Conservation (phyloP, 2,888 invertebrate genomes). For the Entomobrya multifasciata region DNA sequence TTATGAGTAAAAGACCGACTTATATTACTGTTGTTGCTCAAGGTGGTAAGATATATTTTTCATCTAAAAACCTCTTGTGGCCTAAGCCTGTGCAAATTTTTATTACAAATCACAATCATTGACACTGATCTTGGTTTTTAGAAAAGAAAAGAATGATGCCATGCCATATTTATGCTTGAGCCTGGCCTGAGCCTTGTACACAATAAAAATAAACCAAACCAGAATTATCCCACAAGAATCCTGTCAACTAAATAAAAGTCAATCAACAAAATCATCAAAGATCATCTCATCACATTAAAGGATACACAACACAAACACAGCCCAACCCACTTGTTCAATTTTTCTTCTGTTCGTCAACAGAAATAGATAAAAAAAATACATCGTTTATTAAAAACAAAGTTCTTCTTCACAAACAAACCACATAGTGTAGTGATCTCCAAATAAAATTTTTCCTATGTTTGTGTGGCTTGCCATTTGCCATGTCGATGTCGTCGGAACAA, state of each 20-base stretch:
- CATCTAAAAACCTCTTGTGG: conserved; percentile 31
- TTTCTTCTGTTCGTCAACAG: conserved; percentile 21
- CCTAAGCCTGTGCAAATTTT: too few species aligned
- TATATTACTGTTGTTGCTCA: conserved; percentile 10
- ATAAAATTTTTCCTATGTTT: background rate
- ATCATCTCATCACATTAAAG: conserved; percentile 1
- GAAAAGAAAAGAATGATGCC: background rate
- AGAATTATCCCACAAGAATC: conserved; percentile 53
- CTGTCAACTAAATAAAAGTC: conserved; percentile 66
- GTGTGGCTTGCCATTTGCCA: background rate
- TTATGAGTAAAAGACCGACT: conserved; percentile 50
- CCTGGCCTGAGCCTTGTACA: too few species aligned
- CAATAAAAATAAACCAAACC: conserved; percentile 35
- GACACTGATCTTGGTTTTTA: conserved; percentile 37
- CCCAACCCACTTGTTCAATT: conserved; percentile 32
- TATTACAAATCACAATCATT: conserved; percentile 32
- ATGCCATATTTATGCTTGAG: too few species aligned
- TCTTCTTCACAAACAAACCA: background rate
- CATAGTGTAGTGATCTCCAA: background rate
- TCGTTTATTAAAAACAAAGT: conserved; percentile 14
- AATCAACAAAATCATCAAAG: conserved; percentile 46
- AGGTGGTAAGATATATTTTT: conserved; percentile 43
- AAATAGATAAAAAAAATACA: conserved; percentile 10
- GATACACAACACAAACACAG: conserved; percentile 4
- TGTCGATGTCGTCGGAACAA: background rate